A percentile compares a stretch with the other conserved stretches of the same genome.
Conservation (phyloP, 2,113 vertebrate species). For the Microtus ochrogaster region DNA sequence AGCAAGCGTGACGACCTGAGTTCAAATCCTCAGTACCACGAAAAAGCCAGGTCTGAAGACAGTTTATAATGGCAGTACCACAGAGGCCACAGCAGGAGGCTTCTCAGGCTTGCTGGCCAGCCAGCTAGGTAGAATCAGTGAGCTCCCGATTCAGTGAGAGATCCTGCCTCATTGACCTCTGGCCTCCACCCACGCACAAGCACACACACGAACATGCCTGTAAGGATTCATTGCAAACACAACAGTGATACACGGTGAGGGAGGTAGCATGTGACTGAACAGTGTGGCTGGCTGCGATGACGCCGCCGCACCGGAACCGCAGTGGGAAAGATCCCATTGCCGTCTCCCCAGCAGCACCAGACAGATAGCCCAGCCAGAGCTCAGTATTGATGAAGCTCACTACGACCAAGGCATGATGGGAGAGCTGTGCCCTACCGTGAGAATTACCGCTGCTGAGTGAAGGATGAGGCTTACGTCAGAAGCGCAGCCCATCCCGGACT, state of each 20-base stretch:
- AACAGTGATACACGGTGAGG: not conserved
- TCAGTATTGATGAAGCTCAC: conserved; percentile 2
- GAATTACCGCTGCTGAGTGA: not conserved
- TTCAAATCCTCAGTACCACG: not conserved
- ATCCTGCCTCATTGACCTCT: not conserved
- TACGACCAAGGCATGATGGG: not conserved
- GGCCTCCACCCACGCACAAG: not conserved
- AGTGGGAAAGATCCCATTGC: not conserved
- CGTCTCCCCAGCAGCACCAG: not conserved
- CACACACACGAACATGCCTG: not conserved
- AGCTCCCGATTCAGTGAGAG: not conserved
- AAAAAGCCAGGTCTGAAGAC: not conserved
- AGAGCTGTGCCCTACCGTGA: not conserved
- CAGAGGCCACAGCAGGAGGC: not conserved
- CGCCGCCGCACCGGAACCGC: not conserved
- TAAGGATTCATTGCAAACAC: not conserved
- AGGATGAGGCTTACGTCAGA: not conserved
- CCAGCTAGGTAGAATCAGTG: not conserved
- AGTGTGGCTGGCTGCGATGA: not conserved
- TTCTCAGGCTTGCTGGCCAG: not conserved
- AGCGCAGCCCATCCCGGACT: not conserved
- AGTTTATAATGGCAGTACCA: not conserved
- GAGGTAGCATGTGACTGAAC: fast-evolving
- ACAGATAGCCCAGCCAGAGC: not conserved
- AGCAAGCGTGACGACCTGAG: not conserved